phyloP scores from a whole-genome alignment of 2,113 vertebrate genomes.

The Macrotis lagotis region DNA sequence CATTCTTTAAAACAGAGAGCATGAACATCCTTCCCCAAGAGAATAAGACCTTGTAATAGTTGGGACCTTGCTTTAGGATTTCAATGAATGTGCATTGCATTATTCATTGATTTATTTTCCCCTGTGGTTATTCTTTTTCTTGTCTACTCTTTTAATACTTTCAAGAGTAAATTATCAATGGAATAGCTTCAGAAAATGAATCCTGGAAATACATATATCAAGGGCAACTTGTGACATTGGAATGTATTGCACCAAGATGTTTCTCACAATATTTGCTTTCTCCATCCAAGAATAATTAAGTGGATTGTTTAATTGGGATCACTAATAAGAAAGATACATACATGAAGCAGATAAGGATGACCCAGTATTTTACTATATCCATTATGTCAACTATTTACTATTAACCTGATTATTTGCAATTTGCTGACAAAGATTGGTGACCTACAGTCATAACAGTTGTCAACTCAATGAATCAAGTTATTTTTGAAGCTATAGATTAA shows the following conservation, averaged over 20 bases:
- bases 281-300: constrained; percentile 20
- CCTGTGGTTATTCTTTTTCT: neutral
- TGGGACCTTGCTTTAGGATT: neutral
- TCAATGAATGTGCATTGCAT: neutral
- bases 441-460: constrained; percentile 8
- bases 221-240: constrained; percentile 28
- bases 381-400: constrained; percentile 42
- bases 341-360: constrained; percentile 23
- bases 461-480: constrained; percentile 39
- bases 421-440: constrained; percentile 36
- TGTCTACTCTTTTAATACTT: neutral
- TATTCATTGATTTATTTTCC: neutral
- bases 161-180: constrained; percentile 12
- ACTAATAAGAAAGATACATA: constrained; percentile 31
- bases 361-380: constrained; percentile 36
- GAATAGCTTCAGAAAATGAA: constrained; percentile 44
- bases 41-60: neutral
- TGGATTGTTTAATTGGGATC: constrained; percentile 51
- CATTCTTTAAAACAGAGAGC: neutral
- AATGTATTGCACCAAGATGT: neutral
- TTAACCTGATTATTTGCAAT: constrained; percentile 10
- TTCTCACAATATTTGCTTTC: constrained; percentile 43
- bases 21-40: neutral
- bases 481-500: constrained; percentile 37
- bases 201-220: constrained; percentile 6